A percentile compares a stretch with the other conserved stretches of the same genome.
phyloP scores from a whole-genome alignment of 1,140 invertebrate species.

The Augochlora pura region DNA sequence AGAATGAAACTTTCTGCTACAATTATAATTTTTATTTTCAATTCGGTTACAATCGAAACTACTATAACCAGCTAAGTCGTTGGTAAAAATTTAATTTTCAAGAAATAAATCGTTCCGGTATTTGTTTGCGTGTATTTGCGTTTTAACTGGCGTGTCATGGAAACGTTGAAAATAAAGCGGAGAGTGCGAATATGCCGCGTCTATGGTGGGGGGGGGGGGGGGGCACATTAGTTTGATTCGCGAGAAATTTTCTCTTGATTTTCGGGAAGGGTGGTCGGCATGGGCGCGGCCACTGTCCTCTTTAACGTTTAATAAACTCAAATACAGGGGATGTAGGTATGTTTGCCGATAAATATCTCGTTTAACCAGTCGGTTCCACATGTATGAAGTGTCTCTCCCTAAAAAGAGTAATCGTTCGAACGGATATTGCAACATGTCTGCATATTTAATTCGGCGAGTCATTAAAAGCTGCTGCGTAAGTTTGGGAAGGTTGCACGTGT shows the following conservation, averaged over 20 bases:
- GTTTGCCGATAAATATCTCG: conserved; percentile 32
- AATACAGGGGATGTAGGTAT: neutral
- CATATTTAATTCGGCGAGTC: conserved; percentile 56
- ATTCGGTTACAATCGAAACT: too few relatives aligned
- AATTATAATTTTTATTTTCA: too few relatives aligned
- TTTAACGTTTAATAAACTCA: conserved; percentile 35
- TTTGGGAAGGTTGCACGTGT: conserved; percentile 31
- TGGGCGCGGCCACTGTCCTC: neutral
- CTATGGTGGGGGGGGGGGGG: neutral
- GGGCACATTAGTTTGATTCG: conserved; percentile 3
- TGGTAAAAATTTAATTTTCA: too few relatives aligned
- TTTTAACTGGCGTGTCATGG: neutral
- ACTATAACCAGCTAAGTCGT: too few relatives aligned
- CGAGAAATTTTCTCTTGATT: conserved; percentile 22
- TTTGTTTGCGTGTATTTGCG: neutral
- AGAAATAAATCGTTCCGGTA: too few relatives aligned
- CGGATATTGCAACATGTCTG: conserved; percentile 16
- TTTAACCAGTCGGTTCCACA: neutral
- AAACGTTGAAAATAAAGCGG: neutral
- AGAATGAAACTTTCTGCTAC: too few relatives aligned
- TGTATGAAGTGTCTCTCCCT: conserved; percentile 1
- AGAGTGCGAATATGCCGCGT: neutral
- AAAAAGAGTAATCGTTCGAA: conserved; percentile 15
- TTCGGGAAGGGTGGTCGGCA: neutral
- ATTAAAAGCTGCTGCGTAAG: conserved; percentile 47